These are phyloP conservation scores for Habroteleia sp. DNA, from an alignment of 2,888 invertebrate genomes.

Conservation along the genomic window DNA sequence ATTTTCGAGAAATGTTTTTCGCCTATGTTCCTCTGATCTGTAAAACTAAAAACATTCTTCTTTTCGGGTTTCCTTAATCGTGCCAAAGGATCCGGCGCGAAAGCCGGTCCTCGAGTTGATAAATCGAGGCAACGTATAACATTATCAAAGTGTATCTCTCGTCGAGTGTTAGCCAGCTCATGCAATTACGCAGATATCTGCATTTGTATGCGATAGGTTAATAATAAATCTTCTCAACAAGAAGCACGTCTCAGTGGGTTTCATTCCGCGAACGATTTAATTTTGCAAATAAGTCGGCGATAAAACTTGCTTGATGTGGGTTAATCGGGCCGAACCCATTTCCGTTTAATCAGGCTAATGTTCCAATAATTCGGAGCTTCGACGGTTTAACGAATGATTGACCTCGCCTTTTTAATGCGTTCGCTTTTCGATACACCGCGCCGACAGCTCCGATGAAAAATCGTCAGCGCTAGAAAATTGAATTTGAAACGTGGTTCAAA, in stretches of 20 bases:
- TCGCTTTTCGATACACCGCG: conserved; percentile 6
- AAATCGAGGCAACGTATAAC: conserved; percentile 17
- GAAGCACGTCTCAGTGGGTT: conserved; percentile 4
- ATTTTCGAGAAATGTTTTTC: no score
- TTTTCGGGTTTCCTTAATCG: conserved; percentile 29
- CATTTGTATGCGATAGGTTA: conserved; percentile 58
- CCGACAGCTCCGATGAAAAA: no score
- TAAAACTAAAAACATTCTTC: no score
- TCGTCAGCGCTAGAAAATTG: no score
- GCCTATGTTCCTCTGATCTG: no score
- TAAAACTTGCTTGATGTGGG: conserved; percentile 32
- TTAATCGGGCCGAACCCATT: conserved; percentile 75
- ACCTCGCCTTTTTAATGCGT: conserved; percentile 69
- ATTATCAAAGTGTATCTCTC: conserved; percentile 43
- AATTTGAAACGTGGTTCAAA: no score
- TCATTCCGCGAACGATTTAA: conserved; percentile 10
- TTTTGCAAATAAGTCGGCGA: conserved; percentile 28
- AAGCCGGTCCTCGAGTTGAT: no score
- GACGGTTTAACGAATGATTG: conserved; percentile 73
- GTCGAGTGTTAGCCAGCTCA: conserved; percentile 50
- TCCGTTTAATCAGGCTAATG: conserved; percentile 80
- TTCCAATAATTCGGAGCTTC: conserved; percentile 78
- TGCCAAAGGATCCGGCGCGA: no score
- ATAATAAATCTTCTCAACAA: conserved; percentile 47
- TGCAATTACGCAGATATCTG: conserved; percentile 47